Evolutionary conservation across 2,888 invertebrate species (phyloP).

Genomic region (Volucella zonaria): DNA sequence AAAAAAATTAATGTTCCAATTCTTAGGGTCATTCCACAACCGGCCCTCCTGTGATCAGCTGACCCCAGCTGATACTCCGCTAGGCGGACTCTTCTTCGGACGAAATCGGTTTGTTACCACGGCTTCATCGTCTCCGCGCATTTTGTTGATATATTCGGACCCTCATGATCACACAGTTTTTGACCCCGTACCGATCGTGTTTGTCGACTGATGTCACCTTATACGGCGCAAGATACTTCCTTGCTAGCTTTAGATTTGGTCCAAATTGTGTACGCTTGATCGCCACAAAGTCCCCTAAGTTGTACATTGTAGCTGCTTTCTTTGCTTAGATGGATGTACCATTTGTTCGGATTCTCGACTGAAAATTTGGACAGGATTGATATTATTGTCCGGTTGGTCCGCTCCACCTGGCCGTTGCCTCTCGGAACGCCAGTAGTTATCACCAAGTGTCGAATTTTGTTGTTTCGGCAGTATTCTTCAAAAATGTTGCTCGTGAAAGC

Average conservation of each 20-base stretch:
- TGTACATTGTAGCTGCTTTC: too few species aligned
- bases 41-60: not conserved
- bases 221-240: too few species aligned
- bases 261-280: too few species aligned
- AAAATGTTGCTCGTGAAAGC: constrained; percentile 6
- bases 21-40: not conserved
- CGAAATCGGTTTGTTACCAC: not conserved
- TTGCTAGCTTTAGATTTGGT: too few species aligned
- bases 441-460: constrained; percentile 5
- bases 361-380: constrained; percentile 1
- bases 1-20: not conserved
- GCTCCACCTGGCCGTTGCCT: not conserved
- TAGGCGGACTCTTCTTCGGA: not conserved
- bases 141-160: not conserved
- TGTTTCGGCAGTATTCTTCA: constrained; percentile 9
- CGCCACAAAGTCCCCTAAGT: too few species aligned
- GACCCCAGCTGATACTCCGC: not conserved
- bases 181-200: too few species aligned
- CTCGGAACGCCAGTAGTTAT: not conserved
- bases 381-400: not conserved
- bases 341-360: not conserved
- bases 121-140: too few species aligned
- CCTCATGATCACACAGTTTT: too few species aligned
- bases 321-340: too few species aligned
- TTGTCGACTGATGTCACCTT: too few species aligned